Conservation (phyloP, 2,888 invertebrate species). For the Orchesellides sinensis region DNA sequence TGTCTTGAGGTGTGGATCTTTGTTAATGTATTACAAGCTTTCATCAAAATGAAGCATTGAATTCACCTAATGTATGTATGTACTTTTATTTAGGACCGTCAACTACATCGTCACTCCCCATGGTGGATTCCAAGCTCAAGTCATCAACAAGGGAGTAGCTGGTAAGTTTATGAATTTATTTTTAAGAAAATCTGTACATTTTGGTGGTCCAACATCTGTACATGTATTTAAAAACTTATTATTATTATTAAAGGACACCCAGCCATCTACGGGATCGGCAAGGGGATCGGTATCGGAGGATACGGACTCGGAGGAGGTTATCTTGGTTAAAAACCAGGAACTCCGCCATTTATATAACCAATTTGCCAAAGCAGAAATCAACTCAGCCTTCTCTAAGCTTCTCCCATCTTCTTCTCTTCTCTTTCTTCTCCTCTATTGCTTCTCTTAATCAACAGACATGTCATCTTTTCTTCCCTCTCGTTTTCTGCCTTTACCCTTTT, state of each 20-base stretch:
- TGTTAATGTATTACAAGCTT: no score
- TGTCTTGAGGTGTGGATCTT: no score
- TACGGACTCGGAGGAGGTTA: not conserved
- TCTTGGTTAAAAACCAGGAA: not conserved
- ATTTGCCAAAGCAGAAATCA: not conserved
- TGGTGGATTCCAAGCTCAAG: slow-evolving; percentile 50
- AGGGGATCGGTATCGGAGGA: not conserved
- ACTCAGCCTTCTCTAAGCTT: not conserved
- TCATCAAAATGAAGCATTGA: no score
- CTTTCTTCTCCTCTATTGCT: slow-evolving; percentile 6
- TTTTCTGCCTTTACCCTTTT: slow-evolving; percentile 6
- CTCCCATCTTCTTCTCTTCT: slow-evolving; percentile 1
- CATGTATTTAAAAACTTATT: not conserved
- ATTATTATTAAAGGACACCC: slow-evolving; percentile 6
- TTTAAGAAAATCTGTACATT: no score
- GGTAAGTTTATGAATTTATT: no score
- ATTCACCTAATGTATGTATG: no score
- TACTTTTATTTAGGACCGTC: slow-evolving; percentile 29
- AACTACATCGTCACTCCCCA: slow-evolving; percentile 18
- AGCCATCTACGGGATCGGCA: not conserved
- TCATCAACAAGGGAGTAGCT: slow-evolving; percentile 52
- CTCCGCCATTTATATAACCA: not conserved
- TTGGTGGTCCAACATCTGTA: no score
- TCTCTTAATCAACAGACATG: not conserved
- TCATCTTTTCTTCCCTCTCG: not conserved